Evolutionary conservation across 2,888 invertebrate genomes (phyloP), one percentile per base, ranked within the genome.

Genomic region (Scaptomyza cyrtandrae): DNA sequence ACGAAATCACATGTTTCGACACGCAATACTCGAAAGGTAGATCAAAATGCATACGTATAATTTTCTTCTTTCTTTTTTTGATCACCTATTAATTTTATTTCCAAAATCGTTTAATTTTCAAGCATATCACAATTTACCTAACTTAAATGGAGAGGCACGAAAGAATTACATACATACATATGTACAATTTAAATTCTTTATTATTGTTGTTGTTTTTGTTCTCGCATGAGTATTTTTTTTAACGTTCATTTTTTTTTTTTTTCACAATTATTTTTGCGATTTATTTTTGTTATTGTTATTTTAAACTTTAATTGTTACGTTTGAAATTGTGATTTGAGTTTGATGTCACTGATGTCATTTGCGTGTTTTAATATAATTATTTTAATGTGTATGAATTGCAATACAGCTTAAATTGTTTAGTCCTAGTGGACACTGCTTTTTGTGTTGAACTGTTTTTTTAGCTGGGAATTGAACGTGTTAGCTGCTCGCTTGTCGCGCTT

Each of bases 401-500:
- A 24, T 77, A n/a, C 5, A 48, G 31, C 13, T 14, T 6, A n/a
- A n/a, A 6, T n/a, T 33, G 35, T 24, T 37, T 53, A 31, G 44
- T 62, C 56, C 62, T 49, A 33, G 44, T 55, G 53, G 56, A 55
- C 61, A 77, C 46, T 59, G 78, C 48, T 60, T 67, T 54, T 7
- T 55, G 9, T 35, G 29, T 43, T 29, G 37, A 39, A 37, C 45
- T 71, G 33, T 43, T 52, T 10, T n/a, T 1, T 49, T 52, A n/a
- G 58, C 52, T 76, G 60, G 70, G 69, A 56, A 69, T 75, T 70
- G 60, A 64, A 76, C 73, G 85, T 89, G 89, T 86, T 81, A 68
- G 65, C 89, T 66, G 80, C 68, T 85, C 64, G 90, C 80, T 81
- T 84, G 90, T 81, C 89, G 79, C 80, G 83, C 83, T 83, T 90